phyloP scores from a whole-genome alignment of 2,888 invertebrate species.

The Phengaris arion region DNA sequence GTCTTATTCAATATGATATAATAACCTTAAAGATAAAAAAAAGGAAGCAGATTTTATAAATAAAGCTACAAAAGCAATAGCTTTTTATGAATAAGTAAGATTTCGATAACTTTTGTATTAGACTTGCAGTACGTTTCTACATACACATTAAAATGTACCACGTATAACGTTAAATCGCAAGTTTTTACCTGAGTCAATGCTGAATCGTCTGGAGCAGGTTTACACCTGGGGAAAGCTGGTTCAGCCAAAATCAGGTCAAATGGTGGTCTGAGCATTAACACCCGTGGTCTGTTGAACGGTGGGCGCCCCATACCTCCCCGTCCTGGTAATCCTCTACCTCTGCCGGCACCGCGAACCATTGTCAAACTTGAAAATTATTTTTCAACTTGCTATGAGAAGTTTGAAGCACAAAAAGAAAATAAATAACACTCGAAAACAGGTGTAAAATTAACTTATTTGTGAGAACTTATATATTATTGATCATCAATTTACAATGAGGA shows the following conservation, averaged over 20 bases:
- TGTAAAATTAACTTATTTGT: not conserved
- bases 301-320: slow-evolving; percentile 81
- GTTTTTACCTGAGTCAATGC: slow-evolving; percentile 85
- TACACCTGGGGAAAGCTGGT: slow-evolving; percentile 91
- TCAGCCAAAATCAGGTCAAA: slow-evolving; percentile 94
- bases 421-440: not conserved
- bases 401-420: not conserved
- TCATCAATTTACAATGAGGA: not conserved
- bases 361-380: slow-evolving; percentile 35
- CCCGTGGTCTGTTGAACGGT: slow-evolving; percentile 67
- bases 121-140: not conserved
- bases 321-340: slow-evolving; percentile 82
- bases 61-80: too few relatives aligned
- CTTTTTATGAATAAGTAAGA: too few relatives aligned
- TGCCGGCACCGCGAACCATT: slow-evolving; percentile 86
- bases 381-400: not conserved
- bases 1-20: too few relatives aligned
- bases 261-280: slow-evolving; percentile 83
- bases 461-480: not conserved
- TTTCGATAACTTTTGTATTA: too few relatives aligned
- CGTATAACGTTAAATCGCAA: slow-evolving; percentile 20
- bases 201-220: slow-evolving; percentile 89
- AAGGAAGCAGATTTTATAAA: too few relatives aligned
- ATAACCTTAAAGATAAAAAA: not conserved
- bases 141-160: not conserved